Conservation (phyloP, 2,113 vertebrate species). For the Speoplatyrhinus poulsoni region DNA sequence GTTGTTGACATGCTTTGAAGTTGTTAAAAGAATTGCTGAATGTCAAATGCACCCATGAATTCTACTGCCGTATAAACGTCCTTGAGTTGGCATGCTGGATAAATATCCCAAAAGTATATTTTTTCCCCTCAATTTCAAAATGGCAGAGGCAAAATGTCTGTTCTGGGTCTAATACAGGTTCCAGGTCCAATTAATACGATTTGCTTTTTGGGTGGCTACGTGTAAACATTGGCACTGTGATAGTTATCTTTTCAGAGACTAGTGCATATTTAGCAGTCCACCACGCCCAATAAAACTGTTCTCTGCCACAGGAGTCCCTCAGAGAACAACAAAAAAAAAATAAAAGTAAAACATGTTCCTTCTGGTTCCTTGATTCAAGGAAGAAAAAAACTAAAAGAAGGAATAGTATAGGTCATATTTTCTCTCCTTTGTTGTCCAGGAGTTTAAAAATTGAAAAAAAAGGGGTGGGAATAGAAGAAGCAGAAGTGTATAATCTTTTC, state of each 20-base stretch:
- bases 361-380: slow-evolving; percentile 99
- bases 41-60: not conserved
- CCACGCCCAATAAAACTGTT: slow-evolving; percentile 75
- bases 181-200: slow-evolving; percentile 19
- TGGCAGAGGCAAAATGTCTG: slow-evolving; percentile 34
- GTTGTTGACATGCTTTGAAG: slow-evolving; percentile 53
- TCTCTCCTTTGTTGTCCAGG: slow-evolving; percentile 74
- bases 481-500: slow-evolving; percentile 77
- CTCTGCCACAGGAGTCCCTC: slow-evolving; percentile 73
- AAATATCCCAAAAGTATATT: slow-evolving; percentile 22
- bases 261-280: slow-evolving; percentile 71
- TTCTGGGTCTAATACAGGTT: slow-evolving; percentile 24
- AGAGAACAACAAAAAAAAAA: slow-evolving; percentile 73
- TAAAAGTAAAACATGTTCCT: slow-evolving; percentile 74
- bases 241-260: slow-evolving; percentile 75
- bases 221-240: slow-evolving; percentile 81
- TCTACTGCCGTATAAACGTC: not conserved
- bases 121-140: slow-evolving; percentile 2
- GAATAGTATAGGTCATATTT: slow-evolving; percentile 67
- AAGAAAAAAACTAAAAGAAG: slow-evolving; percentile 78
- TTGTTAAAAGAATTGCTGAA: slow-evolving; percentile 3
- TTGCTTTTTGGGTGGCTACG: slow-evolving; percentile 54
- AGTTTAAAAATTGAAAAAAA: not conserved
- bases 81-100: slow-evolving; percentile 37
- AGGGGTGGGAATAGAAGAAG: slow-evolving; percentile 9